These are phyloP conservation scores for Zygogramma bicolorata DNA, from an alignment of 2,888 invertebrate genomes.

Conservation along the genomic window DNA sequence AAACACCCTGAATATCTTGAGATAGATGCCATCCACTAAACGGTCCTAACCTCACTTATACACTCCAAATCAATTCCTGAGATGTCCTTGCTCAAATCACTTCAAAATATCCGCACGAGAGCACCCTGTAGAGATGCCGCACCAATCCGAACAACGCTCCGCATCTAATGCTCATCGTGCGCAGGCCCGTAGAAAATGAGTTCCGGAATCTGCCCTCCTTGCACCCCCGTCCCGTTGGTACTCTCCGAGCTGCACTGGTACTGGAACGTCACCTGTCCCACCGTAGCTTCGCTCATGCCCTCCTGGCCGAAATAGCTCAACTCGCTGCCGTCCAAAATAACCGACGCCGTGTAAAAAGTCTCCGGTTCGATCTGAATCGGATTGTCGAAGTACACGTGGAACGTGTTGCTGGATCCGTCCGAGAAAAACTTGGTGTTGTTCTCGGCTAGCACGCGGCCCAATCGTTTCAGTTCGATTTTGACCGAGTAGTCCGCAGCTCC, in stretches of 20 bases:
- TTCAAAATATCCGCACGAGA: slow-evolving; percentile 43
- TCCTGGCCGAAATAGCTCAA: slow-evolving; percentile 98
- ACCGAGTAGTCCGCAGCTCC: slow-evolving; percentile 96
- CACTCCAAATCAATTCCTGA: not conserved
- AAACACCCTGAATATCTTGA: too few relatives aligned
- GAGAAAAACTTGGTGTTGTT: slow-evolving; percentile 95
- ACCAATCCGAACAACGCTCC: slow-evolving; percentile 21
- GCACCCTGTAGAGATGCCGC: slow-evolving; percentile 29
- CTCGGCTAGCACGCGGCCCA: slow-evolving; percentile 89
- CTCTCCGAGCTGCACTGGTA: slow-evolving; percentile 98
- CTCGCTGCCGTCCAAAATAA: slow-evolving; percentile 92
- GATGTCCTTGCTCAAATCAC: slow-evolving; percentile 52
- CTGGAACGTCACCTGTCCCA: slow-evolving; percentile 94
- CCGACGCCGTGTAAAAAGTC: slow-evolving; percentile 95
- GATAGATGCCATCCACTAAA: too few relatives aligned
- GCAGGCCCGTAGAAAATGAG: slow-evolving; percentile 94
- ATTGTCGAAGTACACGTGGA: slow-evolving; percentile 88
- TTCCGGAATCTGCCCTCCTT: slow-evolving; percentile 98
- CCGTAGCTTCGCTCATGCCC: slow-evolving; percentile 93
- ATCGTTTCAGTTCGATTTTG: slow-evolving; percentile 91
- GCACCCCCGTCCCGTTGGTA: slow-evolving; percentile 97
- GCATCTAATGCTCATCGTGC: slow-evolving; percentile 63
- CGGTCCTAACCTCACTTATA: not conserved
- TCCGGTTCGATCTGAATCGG: slow-evolving; percentile 87
- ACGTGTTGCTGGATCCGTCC: slow-evolving; percentile 96